Evolutionary conservation across 2,888 invertebrate species (phyloP).

Genomic region (Macrosiphum euphorbiae): DNA sequence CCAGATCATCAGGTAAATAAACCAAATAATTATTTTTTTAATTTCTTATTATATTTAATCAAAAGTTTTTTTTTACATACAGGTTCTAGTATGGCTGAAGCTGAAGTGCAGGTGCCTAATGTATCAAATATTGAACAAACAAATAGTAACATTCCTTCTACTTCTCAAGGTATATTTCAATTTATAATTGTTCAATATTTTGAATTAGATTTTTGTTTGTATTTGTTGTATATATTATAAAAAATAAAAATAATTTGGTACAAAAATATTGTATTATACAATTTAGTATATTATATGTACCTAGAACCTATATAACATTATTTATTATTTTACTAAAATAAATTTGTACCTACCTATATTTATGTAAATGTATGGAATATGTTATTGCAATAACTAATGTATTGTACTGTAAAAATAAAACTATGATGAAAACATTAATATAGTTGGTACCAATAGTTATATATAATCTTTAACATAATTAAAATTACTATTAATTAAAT

Average conservation of each 20-base stretch:
- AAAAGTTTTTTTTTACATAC: neutral
- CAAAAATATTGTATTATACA: neutral
- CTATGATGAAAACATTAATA: too few relatives aligned
- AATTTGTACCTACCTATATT: too few relatives aligned
- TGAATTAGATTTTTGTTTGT: neutral
- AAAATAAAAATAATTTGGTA: neutral
- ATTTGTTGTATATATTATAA: conserved; percentile 4
- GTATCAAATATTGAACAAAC: neutral
- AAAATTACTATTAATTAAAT: too few relatives aligned
- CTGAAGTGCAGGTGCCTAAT: conserved; percentile 12
- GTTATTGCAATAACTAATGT: too few relatives aligned
- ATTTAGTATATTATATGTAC: too few relatives aligned
- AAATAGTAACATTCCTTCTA: conserved; percentile 19
- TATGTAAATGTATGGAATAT: too few relatives aligned
- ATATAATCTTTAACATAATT: too few relatives aligned
- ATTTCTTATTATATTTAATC: conserved; percentile 17
- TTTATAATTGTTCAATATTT: neutral
- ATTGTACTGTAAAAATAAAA: too few relatives aligned
- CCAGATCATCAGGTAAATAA: neutral
- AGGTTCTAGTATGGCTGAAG: neutral
- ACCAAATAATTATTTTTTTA: neutral
- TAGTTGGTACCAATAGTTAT: too few relatives aligned
- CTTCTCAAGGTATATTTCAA: conserved; percentile 5
- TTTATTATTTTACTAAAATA: too few relatives aligned
- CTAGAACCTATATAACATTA: neutral